Evolutionary conservation across 2,888 invertebrate species (phyloP).

Genomic region (Sympetrum striolatum): DNA sequence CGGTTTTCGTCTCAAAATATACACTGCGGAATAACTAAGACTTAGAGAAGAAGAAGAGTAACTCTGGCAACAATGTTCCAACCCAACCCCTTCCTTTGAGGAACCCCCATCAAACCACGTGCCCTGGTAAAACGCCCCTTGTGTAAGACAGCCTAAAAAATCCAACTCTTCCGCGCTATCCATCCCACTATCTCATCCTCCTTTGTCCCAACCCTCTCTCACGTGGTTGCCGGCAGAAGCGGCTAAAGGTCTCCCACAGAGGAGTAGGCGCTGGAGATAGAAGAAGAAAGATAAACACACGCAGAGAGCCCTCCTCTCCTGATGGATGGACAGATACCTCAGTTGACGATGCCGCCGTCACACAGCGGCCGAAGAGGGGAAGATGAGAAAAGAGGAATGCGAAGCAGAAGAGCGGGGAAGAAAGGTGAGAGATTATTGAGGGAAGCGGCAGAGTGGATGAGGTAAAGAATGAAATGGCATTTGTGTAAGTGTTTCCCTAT

Average conservation of each 20-base stretch:
- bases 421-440: neutral
- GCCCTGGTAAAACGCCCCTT: neutral
- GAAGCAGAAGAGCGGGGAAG: neutral
- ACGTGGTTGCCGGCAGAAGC: constrained; percentile 5
- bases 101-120: neutral
- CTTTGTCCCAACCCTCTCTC: neutral
- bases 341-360: constrained; percentile 9
- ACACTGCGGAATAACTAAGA: too few species aligned
- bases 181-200: neutral
- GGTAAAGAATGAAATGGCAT: neutral
- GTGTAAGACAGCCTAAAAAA: neutral
- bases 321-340: constrained; percentile 14
- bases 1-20: too few species aligned
- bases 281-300: constrained; percentile 32
- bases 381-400: neutral
- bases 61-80: neutral
- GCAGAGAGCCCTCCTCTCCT: neutral
- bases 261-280: constrained; percentile 29
- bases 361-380: neutral
- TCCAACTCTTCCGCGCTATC: neutral
- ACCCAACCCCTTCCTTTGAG: neutral
- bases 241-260: constrained; percentile 29
- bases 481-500: neutral
- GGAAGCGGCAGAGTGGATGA: neutral
- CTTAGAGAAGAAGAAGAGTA: too few species aligned